Base-by-base conservation (phyloP, 2,113 vertebrate genomes). In the Microcebus lehilahytsara region DNA sequence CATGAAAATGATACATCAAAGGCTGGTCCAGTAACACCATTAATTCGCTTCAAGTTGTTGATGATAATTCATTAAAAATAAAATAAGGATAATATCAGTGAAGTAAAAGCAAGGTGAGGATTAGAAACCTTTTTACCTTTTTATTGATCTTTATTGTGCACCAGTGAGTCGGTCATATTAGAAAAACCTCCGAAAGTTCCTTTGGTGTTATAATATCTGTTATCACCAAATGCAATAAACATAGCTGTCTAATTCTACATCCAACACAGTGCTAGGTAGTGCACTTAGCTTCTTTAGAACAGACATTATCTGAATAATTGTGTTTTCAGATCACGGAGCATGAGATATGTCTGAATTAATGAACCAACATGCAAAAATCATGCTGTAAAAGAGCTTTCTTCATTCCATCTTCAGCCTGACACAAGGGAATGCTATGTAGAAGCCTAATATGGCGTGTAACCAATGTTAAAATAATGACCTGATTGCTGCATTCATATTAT, bases 401-500 rank as follows among this genome's bases (percentile, higher is more conserved):
- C 23, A 46, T 81, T 83, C 49, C 67, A 2, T 85, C 53, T 94
- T 75, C 56, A 74, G 62, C 14, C 37, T 83, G 8, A 84, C 75
- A 95, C n/a, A 83, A 89, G 84, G 75, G 75, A 96, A 86, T 84
- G 81, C 34, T 92, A 71, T 46, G 34, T 37, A 79, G 53, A 93
- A 92, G 78, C 40, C 72, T 85, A 91, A 85, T 46, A 89, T 25
- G 46, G 17, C 42, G 3, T 85, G 12, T 56, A 84, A 79, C 5
- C 10, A 30, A 87, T 77, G 51, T 85, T 92, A 96, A 97, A 97
- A 95, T 94, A 96, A 87, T 87, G 89, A 66, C 69, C 85, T 87
- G 78, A 91, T 79, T 94, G 51, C 75, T 89, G 83, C 89, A 96
- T 90, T 97, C 71, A 72, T 96, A 97, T 84, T 87, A 96, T 92